Conservation (phyloP, 2,797 vertebrate species). For the Coendou prehensilis region DNA sequence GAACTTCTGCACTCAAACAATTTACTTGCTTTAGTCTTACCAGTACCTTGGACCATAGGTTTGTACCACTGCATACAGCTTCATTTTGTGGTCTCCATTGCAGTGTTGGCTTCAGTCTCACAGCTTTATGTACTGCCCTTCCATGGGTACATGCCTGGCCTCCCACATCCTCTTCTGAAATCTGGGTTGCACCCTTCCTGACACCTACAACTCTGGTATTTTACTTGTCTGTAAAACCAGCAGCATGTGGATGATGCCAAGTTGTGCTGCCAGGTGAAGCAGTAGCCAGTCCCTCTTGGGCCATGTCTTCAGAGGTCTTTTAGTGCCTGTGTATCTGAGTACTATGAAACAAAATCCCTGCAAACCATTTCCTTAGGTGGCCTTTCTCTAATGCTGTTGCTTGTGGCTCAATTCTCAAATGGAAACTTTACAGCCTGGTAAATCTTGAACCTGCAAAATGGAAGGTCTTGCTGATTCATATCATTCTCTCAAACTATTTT, state of each 20-base stretch:
- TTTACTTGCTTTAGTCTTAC: not conserved
- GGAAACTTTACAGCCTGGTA: not conserved
- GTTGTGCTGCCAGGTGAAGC: not conserved
- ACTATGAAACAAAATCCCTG: too few species aligned
- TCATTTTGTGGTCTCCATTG: not conserved
- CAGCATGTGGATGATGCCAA: not conserved
- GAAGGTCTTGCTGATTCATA: not conserved
- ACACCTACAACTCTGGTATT: not conserved
- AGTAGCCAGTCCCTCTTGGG: not conserved
- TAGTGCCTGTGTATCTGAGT: not conserved
- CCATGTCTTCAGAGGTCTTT: not conserved
- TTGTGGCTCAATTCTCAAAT: not conserved
- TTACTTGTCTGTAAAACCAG: not conserved
- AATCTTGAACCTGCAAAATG: not conserved
- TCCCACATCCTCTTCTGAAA: not conserved
- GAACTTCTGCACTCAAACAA: not conserved
- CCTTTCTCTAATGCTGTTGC: not conserved
- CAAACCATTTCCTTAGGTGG: not conserved
- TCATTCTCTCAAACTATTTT: not conserved
- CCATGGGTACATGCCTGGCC: not conserved
- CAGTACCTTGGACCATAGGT: not conserved
- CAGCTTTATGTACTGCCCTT: not conserved
- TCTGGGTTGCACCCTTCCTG: not conserved
- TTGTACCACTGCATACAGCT: not conserved
- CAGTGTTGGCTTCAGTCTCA: not conserved